Evolutionary conservation across 2,113 vertebrate genomes (phyloP).

Genomic region (Podocnemis expansa): DNA sequence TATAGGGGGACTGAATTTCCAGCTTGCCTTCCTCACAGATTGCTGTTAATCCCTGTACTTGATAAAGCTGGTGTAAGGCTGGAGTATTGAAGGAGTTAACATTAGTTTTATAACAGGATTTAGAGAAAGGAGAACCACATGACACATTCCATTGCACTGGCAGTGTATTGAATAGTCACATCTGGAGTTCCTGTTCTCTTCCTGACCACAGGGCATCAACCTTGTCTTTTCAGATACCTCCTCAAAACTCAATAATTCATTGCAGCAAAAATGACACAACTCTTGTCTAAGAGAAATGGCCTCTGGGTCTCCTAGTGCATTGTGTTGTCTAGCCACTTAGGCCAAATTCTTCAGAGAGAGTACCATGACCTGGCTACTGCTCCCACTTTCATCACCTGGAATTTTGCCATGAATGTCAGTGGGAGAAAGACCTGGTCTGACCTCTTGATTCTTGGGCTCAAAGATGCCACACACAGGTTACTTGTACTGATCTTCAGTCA

Average conservation of each 20-base stretch:
- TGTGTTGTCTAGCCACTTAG: background rate
- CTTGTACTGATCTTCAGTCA: background rate
- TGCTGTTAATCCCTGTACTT: background rate
- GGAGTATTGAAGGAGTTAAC: background rate
- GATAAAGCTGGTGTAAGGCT: background rate
- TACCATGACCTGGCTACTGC: background rate
- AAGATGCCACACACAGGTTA: background rate
- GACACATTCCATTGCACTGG: background rate
- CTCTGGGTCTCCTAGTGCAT: background rate
- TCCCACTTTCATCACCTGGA: background rate
- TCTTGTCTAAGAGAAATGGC: background rate
- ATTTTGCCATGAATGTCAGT: background rate
- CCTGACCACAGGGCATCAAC: background rate
- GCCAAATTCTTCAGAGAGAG: background rate
- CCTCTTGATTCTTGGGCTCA: constrained; percentile 2
- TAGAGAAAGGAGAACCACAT: background rate
- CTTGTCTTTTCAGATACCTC: background rate
- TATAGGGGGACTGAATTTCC: background rate
- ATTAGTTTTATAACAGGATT: background rate
- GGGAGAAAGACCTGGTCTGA: rapidly evolving
- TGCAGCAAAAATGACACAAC: background rate
- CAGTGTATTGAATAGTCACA: background rate
- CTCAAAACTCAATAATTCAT: background rate
- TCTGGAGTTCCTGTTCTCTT: background rate
- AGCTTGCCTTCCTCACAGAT: background rate